These are phyloP conservation scores for Reticulitermes speratus DNA, from an alignment of 1,140 invertebrate species.

Conservation along the genomic window DNA sequence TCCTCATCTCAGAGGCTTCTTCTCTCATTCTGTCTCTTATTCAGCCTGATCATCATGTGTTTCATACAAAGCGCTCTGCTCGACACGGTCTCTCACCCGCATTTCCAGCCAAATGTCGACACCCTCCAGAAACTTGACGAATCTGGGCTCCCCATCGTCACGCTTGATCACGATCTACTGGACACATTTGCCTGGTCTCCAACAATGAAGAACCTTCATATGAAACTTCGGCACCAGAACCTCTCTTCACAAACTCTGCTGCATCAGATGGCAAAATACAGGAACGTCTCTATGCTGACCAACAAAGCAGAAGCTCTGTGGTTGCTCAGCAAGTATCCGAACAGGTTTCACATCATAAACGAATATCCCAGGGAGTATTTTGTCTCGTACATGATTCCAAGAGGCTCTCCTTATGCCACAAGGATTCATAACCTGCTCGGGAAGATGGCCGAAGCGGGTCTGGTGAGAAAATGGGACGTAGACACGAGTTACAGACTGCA, in stretches of 20 bases:
- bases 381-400: too few relatives aligned
- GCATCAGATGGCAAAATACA: too few relatives aligned
- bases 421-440: too few relatives aligned
- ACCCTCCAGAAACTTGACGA: not conserved
- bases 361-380: too few relatives aligned
- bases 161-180: not conserved
- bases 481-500: too few relatives aligned
- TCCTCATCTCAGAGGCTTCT: not conserved
- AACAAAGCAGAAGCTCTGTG: too few relatives aligned
- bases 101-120: not conserved
- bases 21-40: not conserved
- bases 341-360: too few relatives aligned
- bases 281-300: too few relatives aligned
- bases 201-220: not conserved
- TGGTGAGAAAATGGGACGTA: too few relatives aligned
- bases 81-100: not conserved
- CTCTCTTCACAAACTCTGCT: not conserved
- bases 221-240: not conserved
- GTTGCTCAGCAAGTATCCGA: too few relatives aligned
- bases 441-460: too few relatives aligned
- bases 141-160: not conserved
- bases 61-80: not conserved
- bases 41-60: not conserved
- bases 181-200: not conserved
- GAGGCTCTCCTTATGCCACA: too few relatives aligned